Base-by-base conservation (phyloP, 2,797 vertebrate species). In the Tapirus indicus region DNA sequence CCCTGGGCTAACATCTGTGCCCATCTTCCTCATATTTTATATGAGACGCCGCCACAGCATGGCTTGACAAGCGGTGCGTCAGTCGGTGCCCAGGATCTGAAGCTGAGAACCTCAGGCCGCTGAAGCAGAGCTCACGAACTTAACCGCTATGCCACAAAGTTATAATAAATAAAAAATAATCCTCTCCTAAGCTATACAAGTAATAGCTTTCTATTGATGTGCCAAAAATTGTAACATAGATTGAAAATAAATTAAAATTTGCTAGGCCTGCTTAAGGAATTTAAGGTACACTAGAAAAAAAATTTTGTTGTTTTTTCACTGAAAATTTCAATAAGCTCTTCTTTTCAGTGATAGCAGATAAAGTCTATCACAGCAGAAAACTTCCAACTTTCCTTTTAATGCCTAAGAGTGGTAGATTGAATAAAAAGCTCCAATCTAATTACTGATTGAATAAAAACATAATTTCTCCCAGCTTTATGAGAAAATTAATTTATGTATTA, bases 211-310 rank as follows among this genome's bases (percentile, higher is more conserved):
- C 47, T 54, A 54, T 44, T 23, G 6, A 92, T 11, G 4, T 80
- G 13, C 17, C 75, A 72, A 77, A 77, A 77, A 71, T 44, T 49
- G 1, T 13, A 88, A 88, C 2, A 62, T 13, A n/a, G 10, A 7
- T 38, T 95, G 23, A 92, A 88, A 97, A 94, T 47, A 87, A 88
- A 78, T 44, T 89, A 92, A 71, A 4, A 75, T 79, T 93, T 86
- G 1, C 7, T 79, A 72, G 27, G 7, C 21, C 95, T 88, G 12
- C 20, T 80, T 92, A 85, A 84, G 10, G 5, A 93, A 38, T 23
- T 58, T 89, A 77, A 69, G 35, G 1, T 6, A 94, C 29, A n/a
- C 16, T n/a, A 35, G 27, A 52, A 25, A 54, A 58, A 88, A 60
- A 0, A 23, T 32, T 93, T 58, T 58, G 7, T 38, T 52, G 23